A percentile compares a stretch with the other conserved stretches of the same genome.
These are phyloP conservation scores for Drosophila conformis DNA, from an alignment of 2,888 invertebrate genomes.

Conservation along the genomic window DNA sequence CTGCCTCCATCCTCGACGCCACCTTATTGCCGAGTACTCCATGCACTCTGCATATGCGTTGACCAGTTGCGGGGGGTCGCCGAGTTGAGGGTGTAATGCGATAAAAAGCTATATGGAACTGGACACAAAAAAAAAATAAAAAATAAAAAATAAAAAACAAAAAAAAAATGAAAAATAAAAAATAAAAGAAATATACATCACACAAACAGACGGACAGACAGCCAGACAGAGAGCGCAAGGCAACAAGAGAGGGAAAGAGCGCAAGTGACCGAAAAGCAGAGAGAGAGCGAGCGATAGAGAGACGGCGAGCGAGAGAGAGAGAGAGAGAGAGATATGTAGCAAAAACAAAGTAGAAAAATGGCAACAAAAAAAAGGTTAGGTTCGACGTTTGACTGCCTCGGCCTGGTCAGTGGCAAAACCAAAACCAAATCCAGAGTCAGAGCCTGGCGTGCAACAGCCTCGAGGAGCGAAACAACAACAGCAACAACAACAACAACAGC, in stretches of 20 bases:
- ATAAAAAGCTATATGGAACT: conserved; percentile 59
- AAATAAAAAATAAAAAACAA: not conserved
- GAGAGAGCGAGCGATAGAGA: not conserved
- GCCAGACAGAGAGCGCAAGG: conserved; percentile 6
- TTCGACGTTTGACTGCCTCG: conserved; percentile 71
- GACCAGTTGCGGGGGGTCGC: conserved; percentile 20
- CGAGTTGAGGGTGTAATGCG: conserved; percentile 49
- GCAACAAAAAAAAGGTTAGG: conserved; percentile 52
- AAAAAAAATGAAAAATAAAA: conserved; percentile 6
- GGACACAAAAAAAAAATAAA: conserved; percentile 22
- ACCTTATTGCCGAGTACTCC: not conserved
- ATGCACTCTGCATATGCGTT: conserved; percentile 55
- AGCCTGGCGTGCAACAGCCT: conserved; percentile 53
- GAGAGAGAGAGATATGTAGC: not conserved
- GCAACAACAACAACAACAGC: conserved; percentile 22
- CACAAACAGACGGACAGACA: conserved; percentile 13
- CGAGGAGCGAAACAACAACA: conserved; percentile 36
- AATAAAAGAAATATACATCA: conserved; percentile 23
- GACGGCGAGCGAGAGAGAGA: not conserved
- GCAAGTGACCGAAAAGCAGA: not conserved
- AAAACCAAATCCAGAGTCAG: conserved; percentile 15
- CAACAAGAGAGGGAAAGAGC: conserved; percentile 9
- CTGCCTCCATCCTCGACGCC: not conserved
- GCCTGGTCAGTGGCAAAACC: conserved; percentile 48
- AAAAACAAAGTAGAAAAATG: conserved; percentile 9